phyloP scores from a whole-genome alignment of 2,888 invertebrate species.

The Argyra leucocephala region DNA sequence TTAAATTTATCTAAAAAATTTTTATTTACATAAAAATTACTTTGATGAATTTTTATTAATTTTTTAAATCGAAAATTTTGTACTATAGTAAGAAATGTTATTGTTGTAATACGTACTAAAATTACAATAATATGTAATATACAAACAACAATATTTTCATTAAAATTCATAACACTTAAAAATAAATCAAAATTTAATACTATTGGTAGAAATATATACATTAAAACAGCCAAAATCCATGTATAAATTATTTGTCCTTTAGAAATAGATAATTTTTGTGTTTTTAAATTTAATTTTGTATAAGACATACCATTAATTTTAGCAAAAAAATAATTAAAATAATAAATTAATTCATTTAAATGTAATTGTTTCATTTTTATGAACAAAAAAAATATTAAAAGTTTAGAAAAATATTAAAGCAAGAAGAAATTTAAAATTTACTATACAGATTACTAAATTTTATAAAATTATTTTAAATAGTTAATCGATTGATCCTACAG shows the following conservation, averaged over 20 bases:
- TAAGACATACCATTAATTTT: background rate
- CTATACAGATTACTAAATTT: too few species aligned
- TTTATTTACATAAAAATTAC: background rate
- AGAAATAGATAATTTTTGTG: background rate
- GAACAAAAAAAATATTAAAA: too few species aligned
- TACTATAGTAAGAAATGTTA: background rate
- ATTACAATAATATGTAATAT: background rate
- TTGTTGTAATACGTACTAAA: background rate
- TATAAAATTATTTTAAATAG: too few species aligned
- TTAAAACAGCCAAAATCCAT: background rate
- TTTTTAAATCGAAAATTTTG: background rate
- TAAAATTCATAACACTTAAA: background rate
- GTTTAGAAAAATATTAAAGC: too few species aligned
- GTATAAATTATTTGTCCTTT: background rate
- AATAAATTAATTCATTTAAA: background rate
- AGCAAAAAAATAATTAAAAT: background rate
- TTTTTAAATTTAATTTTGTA: background rate
- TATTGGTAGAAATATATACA: background rate
- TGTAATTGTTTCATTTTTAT: too few species aligned
- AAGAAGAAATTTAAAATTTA: too few species aligned
- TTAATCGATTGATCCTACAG: too few species aligned
- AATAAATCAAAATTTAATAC: background rate
- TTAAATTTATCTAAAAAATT: background rate
- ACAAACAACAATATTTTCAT: background rate
- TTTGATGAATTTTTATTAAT: background rate